These are phyloP conservation scores for Pseudopipra pipra DNA, from an alignment of 2,113 vertebrate species.

Conservation along the genomic window DNA sequence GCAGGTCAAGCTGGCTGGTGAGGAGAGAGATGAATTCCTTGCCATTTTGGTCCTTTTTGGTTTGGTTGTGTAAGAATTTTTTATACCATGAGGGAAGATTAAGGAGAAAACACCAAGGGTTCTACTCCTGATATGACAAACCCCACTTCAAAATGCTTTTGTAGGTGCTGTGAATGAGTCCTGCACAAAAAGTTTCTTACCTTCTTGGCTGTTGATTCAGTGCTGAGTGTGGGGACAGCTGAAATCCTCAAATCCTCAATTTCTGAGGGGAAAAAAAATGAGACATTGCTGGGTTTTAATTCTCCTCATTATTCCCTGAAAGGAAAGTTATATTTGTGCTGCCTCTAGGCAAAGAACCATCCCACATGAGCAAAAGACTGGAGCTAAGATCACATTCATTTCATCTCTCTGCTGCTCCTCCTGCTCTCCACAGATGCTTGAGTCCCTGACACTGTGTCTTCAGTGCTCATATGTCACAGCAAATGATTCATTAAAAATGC, in stretches of 20 bases:
- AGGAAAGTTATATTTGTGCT: conserved; percentile 40
- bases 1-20: background rate
- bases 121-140: background rate
- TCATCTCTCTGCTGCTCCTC: background rate
- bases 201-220: background rate
- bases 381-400: conserved; percentile 24
- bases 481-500: conserved; percentile 60
- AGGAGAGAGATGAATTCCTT: background rate
- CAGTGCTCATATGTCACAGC: conserved; percentile 23
- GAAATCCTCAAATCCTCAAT: background rate
- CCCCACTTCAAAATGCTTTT: background rate
- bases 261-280: background rate
- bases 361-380: conserved; percentile 21
- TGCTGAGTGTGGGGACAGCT: background rate
- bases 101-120: background rate
- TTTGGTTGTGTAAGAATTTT: background rate
- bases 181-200: background rate
- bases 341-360: conserved; percentile 43
- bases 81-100: background rate
- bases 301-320: conserved; percentile 32
- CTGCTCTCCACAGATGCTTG: background rate
- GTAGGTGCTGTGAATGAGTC: background rate
- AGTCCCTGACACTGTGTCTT: conserved; percentile 31
- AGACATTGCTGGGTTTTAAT: conserved; percentile 18
- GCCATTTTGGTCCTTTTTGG: background rate